Conservation (phyloP, 2,888 invertebrate genomes). For the Mongoloraphidia duomilia region DNA sequence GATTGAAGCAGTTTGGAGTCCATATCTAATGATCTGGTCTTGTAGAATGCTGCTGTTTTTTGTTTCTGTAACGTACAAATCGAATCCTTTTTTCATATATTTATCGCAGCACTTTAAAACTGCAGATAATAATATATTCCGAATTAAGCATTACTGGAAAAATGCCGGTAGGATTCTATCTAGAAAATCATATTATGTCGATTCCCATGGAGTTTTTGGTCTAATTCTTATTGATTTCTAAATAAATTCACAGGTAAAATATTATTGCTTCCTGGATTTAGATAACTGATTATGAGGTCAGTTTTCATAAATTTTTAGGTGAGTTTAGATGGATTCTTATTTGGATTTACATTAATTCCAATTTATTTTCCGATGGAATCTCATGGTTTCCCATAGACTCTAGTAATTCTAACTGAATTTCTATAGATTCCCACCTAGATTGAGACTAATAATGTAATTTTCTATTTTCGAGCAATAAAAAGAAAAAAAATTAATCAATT, state of each 20-base stretch:
- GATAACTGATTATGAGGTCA: too few species aligned
- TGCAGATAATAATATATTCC: background rate
- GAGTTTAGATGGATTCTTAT: background rate
- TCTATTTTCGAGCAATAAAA: background rate
- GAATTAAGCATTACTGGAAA: too few species aligned
- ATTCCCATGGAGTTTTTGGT: too few species aligned
- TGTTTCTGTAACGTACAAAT: constrained; percentile 51
- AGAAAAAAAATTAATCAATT: constrained; percentile 24
- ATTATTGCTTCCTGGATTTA: too few species aligned
- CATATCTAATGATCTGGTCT: constrained; percentile 59
- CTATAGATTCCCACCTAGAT: background rate
- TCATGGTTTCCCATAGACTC: too few species aligned
- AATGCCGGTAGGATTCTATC: too few species aligned
- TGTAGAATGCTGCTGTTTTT: constrained; percentile 67
- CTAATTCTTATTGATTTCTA: too few species aligned
- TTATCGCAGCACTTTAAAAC: constrained; percentile 2
- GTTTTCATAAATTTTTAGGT: too few species aligned
- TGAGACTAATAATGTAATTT: background rate
- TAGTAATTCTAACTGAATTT: background rate
- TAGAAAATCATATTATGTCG: too few species aligned
- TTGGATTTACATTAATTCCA: background rate
- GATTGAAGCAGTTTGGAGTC: constrained; percentile 54
- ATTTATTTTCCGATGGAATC: too few species aligned
- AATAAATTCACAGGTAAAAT: too few species aligned
- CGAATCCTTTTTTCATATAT: background rate